phyloP scores from a whole-genome alignment of 2,888 invertebrate species.

The Tridacna gigas region DNA sequence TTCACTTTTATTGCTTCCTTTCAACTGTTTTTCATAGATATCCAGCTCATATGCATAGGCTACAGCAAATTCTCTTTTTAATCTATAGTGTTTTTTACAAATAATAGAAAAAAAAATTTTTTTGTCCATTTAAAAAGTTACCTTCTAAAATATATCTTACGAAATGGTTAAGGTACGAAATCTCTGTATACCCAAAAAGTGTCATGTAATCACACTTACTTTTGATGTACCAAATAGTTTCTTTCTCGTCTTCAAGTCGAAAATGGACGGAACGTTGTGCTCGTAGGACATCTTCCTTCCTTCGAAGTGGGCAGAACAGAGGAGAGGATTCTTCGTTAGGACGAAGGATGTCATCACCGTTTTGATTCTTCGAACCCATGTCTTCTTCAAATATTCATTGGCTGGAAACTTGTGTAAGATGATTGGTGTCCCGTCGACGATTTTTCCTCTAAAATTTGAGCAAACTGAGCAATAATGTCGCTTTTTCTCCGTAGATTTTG shows the following conservation, averaged over 20 bases:
- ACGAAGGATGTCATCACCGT: constrained; percentile 9
- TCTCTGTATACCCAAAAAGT: neutral
- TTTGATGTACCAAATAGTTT: constrained; percentile 5
- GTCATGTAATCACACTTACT: constrained; percentile 3
- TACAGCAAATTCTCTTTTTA: too few relatives aligned
- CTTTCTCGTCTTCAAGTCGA: constrained; percentile 1
- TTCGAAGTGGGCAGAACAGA: constrained; percentile 9
- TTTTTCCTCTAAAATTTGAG: neutral
- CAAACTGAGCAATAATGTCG: constrained; percentile 10
- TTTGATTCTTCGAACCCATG: constrained; percentile 7
- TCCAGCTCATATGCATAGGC: too few relatives aligned
- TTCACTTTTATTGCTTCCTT: too few relatives aligned
- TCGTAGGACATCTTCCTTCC: constrained; percentile 4
- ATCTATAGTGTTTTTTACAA: too few relatives aligned
- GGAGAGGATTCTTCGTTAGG: constrained; percentile 5
- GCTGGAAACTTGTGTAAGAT: constrained; percentile 8
- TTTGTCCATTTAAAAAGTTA: too few relatives aligned
- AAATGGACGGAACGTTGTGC: constrained; percentile 1
- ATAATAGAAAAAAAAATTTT: too few relatives aligned
- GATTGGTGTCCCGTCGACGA: constrained; percentile 2
- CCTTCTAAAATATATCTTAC: too few relatives aligned
- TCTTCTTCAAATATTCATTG: constrained; percentile 11
- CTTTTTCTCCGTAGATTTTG: constrained; percentile 2
- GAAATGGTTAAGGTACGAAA: neutral
- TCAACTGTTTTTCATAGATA: too few relatives aligned